Evolutionary conservation across 2,797 vertebrate species (phyloP), one percentile per base, ranked within the genome.

Genomic region (Bryconaethiops microstoma): DNA sequence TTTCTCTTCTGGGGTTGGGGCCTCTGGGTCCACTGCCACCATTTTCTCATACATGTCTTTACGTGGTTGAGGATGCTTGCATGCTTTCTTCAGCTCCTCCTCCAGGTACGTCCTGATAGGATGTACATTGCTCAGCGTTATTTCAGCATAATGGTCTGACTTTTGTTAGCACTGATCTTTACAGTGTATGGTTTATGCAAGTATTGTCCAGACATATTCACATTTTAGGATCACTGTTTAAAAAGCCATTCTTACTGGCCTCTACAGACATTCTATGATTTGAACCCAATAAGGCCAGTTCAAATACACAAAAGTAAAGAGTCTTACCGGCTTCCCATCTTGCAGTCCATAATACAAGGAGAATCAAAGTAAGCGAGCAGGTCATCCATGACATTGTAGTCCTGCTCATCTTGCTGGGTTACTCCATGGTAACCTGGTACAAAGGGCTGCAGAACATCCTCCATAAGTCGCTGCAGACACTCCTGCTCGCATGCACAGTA

Each of bases 261-360:
- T 52, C 48, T 52, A 13, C 0, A 52, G 10, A 4, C 48, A 14
- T 13, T 2, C 13, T 14, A 13, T 52, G 35, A 35, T 35, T 35
- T 35, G 35, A 35, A 35, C 35, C 35, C 35, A 35, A 35, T 35
- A 35, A 35, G 35, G 35, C 35, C 35, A 35, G 35, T 35, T 35
- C 35, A 35, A 35, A 35, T 4, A 35, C 35, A 35, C 35, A 35
- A 35, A 35, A 35, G 35, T 2, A 35, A 2, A 35, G 4, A 5
- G 35, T 52, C 90, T 85, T 74, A 97, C 96, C 96, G 92, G 85
- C 91, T 94, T 78, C 96, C 96, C 93, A 97, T 96, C 87, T 97
- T 97, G 91, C 96, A 97, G 91, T 97, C 96, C 96, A 97, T 97
- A 87, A 97, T 95, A 82, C 93, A 94, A 17, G 96, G 95, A 5